Conservation (phyloP, 2,888 invertebrate species). For the Limenitis camilla region DNA sequence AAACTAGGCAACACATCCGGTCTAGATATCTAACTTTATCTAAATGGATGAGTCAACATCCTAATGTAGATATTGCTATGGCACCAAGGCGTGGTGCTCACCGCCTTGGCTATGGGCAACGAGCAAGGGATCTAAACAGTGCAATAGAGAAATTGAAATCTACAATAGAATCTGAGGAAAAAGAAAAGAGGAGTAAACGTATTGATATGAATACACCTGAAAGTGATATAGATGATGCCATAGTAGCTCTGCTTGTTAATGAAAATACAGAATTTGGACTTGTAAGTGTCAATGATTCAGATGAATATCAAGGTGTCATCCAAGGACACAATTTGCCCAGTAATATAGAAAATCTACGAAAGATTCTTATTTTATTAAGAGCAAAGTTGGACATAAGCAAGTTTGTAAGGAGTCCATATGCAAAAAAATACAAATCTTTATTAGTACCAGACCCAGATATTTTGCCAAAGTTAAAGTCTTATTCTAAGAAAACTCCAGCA, state of each 20-base stretch:
- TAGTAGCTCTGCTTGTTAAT: constrained; percentile 42
- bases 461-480: constrained; percentile 41
- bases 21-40: constrained; percentile 74
- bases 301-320: constrained; percentile 7
- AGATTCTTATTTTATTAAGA: constrained; percentile 43
- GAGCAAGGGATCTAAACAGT: constrained; percentile 40
- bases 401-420: constrained; percentile 34
- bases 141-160: constrained; percentile 53
- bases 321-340: constrained; percentile 6
- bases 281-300: constrained; percentile 13
- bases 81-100: constrained; percentile 57
- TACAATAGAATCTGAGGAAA: constrained; percentile 41
- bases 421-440: constrained; percentile 34
- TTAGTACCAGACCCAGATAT: constrained; percentile 24
- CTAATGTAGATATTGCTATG: constrained; percentile 43
- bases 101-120: constrained; percentile 42
- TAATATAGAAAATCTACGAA: constrained; percentile 41
- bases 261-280: constrained; percentile 35
- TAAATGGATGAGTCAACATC: constrained; percentile 66
- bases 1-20: constrained; percentile 74
- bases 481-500: constrained; percentile 39
- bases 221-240: constrained; percentile 46
- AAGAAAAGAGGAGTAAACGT: constrained; percentile 33
- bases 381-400: constrained; percentile 36
- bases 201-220: constrained; percentile 38